Evolutionary conservation across 2,113 vertebrate genomes (phyloP).

Genomic region (Oreochromis spilurus): DNA sequence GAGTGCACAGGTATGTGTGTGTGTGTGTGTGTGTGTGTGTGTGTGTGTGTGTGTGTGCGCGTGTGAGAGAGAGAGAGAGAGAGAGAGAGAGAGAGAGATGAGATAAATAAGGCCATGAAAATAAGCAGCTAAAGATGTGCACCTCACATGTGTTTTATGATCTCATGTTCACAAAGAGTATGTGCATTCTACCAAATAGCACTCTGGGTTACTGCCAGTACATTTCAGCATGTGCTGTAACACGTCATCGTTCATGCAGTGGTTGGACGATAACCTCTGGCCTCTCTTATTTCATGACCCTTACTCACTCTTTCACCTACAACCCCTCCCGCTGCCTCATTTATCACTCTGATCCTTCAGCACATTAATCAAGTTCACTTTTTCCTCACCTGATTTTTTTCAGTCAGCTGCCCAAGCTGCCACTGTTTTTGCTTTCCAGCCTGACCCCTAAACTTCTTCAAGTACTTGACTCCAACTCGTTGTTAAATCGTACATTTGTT

Average conservation of each 20-base stretch:
- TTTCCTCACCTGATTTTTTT: slow-evolving; percentile 16
- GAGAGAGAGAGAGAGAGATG: neutral
- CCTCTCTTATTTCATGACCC: slow-evolving; percentile 4
- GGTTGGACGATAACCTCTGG: slow-evolving; percentile 30
- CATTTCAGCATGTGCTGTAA: slow-evolving; percentile 7
- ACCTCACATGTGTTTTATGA: neutral
- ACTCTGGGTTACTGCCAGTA: neutral
- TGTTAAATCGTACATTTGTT: neutral
- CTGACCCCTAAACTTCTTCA: neutral
- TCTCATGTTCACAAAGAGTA: neutral
- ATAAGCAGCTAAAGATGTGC: neutral
- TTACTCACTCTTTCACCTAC: neutral
- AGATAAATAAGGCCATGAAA: neutral
- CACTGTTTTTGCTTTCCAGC: too few species aligned
- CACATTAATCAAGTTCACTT: neutral
- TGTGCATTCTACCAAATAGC: neutral
- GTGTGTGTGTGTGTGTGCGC: accelerated
- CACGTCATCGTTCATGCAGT: slow-evolving; percentile 14
- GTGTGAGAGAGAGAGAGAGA: neutral
- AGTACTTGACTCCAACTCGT: neutral
- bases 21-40: neutral
- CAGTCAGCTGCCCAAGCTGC: neutral
- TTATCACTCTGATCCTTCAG: slow-evolving; percentile 10
- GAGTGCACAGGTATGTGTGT: neutral
- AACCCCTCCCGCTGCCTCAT: neutral